Conservation (phyloP, 2,113 vertebrate species). For the Nycticorax nycticorax region DNA sequence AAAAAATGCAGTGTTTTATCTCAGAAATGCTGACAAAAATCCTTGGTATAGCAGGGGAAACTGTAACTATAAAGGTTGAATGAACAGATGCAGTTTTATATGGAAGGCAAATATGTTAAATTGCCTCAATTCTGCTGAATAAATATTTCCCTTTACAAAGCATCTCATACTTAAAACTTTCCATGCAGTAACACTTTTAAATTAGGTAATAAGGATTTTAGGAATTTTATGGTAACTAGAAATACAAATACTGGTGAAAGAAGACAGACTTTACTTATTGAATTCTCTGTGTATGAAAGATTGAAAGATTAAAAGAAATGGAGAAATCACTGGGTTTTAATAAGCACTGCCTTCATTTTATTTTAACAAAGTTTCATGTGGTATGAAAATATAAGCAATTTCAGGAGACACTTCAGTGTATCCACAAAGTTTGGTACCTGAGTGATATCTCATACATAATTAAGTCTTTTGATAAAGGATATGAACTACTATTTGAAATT, state of each 20-base stretch:
- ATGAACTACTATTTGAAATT: not conserved
- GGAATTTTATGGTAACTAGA: conserved; percentile 59
- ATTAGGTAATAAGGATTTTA: conserved; percentile 59
- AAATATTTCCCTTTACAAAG: conserved; percentile 23
- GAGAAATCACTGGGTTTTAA: conserved; percentile 57
- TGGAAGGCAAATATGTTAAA: not conserved
- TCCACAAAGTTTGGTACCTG: not conserved
- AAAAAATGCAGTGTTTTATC: not conserved
- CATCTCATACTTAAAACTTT: conserved; percentile 18
- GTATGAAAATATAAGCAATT: conserved; percentile 34
- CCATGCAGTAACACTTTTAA: conserved; percentile 33
- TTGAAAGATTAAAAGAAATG: conserved; percentile 61
- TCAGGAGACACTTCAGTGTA: conserved; percentile 14
- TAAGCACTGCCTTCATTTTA: conserved; percentile 38
- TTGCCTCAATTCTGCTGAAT: not conserved
- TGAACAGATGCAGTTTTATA: not conserved
- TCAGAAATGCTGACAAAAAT: not conserved
- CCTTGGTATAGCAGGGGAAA: not conserved
- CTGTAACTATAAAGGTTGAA: not conserved
- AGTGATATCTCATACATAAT: not conserved
- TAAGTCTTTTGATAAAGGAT: not conserved
- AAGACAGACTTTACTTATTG: conserved; percentile 43
- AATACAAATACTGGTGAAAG: conserved; percentile 51
- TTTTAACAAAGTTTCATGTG: conserved; percentile 17
- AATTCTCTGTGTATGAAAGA: conserved; percentile 19